Evolutionary conservation across 64 coral and sea anemone genomes (phyloP), one percentile per base, ranked within the genome.

Genomic region (Montipora capricornis): DNA sequence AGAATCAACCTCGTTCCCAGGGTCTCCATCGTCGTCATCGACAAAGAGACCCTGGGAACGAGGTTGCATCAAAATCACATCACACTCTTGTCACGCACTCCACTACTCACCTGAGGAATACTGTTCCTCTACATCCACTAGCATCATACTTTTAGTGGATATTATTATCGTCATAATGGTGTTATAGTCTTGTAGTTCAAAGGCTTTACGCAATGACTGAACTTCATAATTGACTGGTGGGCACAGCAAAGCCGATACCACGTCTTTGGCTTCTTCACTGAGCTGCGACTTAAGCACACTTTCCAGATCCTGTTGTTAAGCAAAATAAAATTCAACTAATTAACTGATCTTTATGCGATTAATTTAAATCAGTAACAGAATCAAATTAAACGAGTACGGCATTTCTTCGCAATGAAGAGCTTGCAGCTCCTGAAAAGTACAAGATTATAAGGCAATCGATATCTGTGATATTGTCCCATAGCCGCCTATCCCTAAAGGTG

Each of bases 151-250:
- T 88, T 67, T 93, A 69, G 83, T 93, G n/a, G 92, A 93, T 44
- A 67, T 70, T 29, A 93, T 93, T 11, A 93, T 88, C 5, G 85
- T 78, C 49, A 73, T 78, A n/a, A 93, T 13, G 3, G 92, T 80
- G 24, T 88, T 76, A 78, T 74, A 79, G 79, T 93, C 84, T 4
- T 88, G 20, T 47, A 73, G 76, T 74, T 93, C 37, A 60, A 93
- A 88, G 6, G 92, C 92, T 7, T 93, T 48, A 44, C 80, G 49
- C 53, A 93, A 87, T 69, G 92, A 93, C 48, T 58, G 87, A 9
- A 78, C 61, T 20, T 88, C 83, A 58, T 88, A 93, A 6, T 66
- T 76, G 44, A 64, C 90, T 47, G 90, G 90, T 84, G 51, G 26
- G 15, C 82, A 68, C 11, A 92, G 71, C 49, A 92, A 77, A 14